Percentiles rank a stretch among this genome's conserved stretches.
These are phyloP conservation scores for Volucella inanis DNA, from an alignment of 2,888 invertebrate species.

Conservation along the genomic window DNA sequence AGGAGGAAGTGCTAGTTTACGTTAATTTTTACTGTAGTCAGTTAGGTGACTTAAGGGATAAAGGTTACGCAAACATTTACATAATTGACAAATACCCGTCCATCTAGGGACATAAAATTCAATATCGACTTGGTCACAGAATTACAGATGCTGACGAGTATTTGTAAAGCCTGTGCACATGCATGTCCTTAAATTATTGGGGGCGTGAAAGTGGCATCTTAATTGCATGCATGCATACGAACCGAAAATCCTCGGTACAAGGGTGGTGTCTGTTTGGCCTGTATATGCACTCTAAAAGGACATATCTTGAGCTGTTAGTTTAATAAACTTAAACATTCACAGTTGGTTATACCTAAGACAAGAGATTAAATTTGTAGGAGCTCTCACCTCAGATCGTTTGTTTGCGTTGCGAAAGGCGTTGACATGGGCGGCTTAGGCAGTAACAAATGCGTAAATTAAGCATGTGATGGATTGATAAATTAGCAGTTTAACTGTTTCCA, in stretches of 20 bases:
- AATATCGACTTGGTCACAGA: constrained; percentile 41
- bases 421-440: constrained; percentile 6
- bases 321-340: constrained; percentile 58
- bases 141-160: constrained; percentile 29
- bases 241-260: neutral
- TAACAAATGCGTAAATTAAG: constrained; percentile 66
- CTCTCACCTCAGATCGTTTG: constrained; percentile 30
- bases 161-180: constrained; percentile 30
- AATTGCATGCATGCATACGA: constrained; percentile 52
- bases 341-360: constrained; percentile 2
- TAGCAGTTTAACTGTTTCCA: constrained; percentile 54
- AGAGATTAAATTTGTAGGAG: constrained; percentile 30
- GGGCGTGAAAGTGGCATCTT: constrained; percentile 67
- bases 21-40: too few relatives aligned
- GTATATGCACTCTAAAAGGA: constrained; percentile 1
- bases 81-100: constrained; percentile 29
- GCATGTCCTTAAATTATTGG: constrained; percentile 52
- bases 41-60: too few relatives aligned
- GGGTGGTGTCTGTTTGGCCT: constrained; percentile 26
- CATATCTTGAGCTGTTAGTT: constrained; percentile 43
- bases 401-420: constrained; percentile 40
- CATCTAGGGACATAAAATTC: constrained; percentile 7
- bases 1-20: too few relatives aligned
- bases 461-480: constrained; percentile 68
- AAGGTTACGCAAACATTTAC: constrained; percentile 46